A percentile compares a stretch with the other conserved stretches of the same genome.
These are phyloP conservation scores for Caiman crocodilus DNA, from an alignment of 2,797 vertebrate species.

Conservation along the genomic window DNA sequence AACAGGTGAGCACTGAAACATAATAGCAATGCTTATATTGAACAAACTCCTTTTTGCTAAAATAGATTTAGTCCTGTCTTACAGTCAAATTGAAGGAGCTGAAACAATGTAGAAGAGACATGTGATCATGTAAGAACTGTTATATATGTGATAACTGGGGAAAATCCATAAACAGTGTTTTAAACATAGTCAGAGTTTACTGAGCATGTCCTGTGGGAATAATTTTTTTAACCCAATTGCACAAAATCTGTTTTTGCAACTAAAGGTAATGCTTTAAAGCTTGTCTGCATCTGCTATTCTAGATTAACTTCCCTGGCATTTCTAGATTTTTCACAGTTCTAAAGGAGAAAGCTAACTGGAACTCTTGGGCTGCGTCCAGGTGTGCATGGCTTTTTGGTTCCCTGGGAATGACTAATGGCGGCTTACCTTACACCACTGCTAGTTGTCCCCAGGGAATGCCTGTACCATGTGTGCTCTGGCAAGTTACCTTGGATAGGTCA, in stretches of 20 bases:
- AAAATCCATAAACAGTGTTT: background rate
- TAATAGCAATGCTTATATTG: accelerated
- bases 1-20: background rate
- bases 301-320: accelerated
- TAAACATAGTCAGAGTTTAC: background rate
- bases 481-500: no score
- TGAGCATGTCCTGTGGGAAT: background rate
- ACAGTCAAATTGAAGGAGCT: background rate
- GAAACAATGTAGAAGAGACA: background rate
- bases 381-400: no score
- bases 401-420: no score
- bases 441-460: no score
- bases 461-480: no score
- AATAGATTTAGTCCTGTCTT: background rate
- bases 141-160: accelerated
- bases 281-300: background rate
- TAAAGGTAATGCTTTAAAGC: background rate
- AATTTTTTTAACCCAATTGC: background rate
- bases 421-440: no score
- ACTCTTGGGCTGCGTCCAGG: background rate
- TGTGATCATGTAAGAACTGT: accelerated
- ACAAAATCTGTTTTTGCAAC: background rate
- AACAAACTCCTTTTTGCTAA: background rate
- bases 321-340: accelerated
- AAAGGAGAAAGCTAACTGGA: background rate